Percentiles rank a stretch among this genome's conserved stretches.
Conservation (phyloP, 1,140 invertebrate genomes). For the Littorina saxatilis region DNA sequence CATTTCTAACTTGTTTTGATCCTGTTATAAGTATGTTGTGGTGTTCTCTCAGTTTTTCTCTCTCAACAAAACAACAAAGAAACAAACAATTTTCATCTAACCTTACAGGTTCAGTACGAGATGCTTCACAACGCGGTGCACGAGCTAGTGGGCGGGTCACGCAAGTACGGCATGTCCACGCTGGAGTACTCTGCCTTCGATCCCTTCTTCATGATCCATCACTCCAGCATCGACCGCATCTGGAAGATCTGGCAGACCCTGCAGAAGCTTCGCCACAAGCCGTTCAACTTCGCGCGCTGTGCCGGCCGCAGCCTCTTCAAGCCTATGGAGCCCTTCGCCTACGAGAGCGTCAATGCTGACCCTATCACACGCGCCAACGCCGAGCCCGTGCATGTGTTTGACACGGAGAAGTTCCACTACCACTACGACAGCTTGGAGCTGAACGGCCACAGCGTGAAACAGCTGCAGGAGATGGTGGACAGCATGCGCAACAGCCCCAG, state of each 20-base stretch:
- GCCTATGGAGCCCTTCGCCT: slow-evolving; percentile 47
- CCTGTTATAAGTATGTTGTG: too few species aligned
- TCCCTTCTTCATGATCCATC: slow-evolving; percentile 52
- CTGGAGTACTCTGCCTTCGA: slow-evolving; percentile 56
- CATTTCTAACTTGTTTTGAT: too few species aligned
- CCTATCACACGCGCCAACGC: slow-evolving; percentile 41
- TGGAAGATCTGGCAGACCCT: slow-evolving; percentile 53
- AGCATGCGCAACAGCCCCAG: slow-evolving; percentile 23
- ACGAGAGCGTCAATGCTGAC: slow-evolving; percentile 43
- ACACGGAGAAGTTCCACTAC: slow-evolving; percentile 46
- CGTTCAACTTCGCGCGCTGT: slow-evolving; percentile 43
- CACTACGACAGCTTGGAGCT: slow-evolving; percentile 47
- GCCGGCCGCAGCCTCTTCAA: slow-evolving; percentile 31
- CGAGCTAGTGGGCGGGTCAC: slow-evolving; percentile 42
- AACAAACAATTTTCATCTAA: too few species aligned
- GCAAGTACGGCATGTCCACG: slow-evolving; percentile 44
- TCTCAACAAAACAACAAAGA: too few species aligned
- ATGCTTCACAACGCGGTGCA: slow-evolving; percentile 55
- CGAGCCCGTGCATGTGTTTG: slow-evolving; percentile 37
- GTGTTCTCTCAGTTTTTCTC: too few species aligned
- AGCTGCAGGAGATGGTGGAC: slow-evolving; percentile 40
- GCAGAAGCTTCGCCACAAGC: slow-evolving; percentile 43
- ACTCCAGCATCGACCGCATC: slow-evolving; percentile 51
- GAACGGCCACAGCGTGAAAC: slow-evolving; percentile 36
- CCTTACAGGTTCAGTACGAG: slow-evolving; percentile 41